Base-by-base conservation (phyloP, 2,797 vertebrate genomes). In the Notolabrus celidotus region DNA sequence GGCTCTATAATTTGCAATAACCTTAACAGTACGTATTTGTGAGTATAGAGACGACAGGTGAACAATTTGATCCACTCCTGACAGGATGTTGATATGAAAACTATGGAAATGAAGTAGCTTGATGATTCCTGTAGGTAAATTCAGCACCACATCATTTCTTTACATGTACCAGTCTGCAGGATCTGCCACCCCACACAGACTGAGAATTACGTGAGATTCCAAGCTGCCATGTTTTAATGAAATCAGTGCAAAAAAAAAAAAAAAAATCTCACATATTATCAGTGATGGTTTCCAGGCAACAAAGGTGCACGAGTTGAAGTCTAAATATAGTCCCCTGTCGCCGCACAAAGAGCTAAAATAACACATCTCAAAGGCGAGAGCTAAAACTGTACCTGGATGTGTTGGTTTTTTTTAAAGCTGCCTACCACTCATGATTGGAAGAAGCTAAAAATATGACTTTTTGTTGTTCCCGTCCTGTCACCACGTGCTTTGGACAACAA, bases 221-320 rank as follows among this genome's bases (percentile, higher is more conserved):
- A 76, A 43, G n/a, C 71, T 63, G 67, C 42, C 59, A 19, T 65
- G n/a, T 74, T 76, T 52, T 12, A 68, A 74, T 63, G 47, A 77
- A 83, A 86, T 77, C 68, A 57, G 69, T 36, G 34, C 11, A 6
- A 36, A 50, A 62, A 58, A 58, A 86, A 23, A 45, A 25, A 61
- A 61, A 84, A 47, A 47, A 15, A 11, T 19, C 43, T n/a, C 54
- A 61, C 64, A 64, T 67, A 58, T 64, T 78, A 72, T 81, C 22
- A 5, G 65, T 72, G 71, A 71, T 36, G 59, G 90, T 93, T 89
- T 89, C 90, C 81, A 89, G 86, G 91, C 92, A 93, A 93, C 90
- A 73, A 85, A 87, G 67, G 77, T 74, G 61, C 86, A 73, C 5
- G 11, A 52, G 77, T 82, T 82, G 56, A 78, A 1, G 58, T 84